These are phyloP conservation scores for Zosterops pallidus DNA, from an alignment of 2,113 vertebrate genomes.

Conservation along the genomic window DNA sequence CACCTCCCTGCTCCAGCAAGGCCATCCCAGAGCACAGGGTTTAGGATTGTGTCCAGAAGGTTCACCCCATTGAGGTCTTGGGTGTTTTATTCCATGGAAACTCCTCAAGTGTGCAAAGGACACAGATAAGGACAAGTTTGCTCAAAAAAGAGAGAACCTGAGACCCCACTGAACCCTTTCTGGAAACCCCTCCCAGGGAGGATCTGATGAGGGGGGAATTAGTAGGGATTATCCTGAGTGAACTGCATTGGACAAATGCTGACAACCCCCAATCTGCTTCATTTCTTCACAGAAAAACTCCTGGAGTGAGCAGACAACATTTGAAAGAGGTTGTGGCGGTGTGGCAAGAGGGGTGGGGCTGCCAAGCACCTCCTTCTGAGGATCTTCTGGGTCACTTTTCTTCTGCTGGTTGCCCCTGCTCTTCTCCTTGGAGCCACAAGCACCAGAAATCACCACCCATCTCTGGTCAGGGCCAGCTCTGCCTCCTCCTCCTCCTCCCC, in stretches of 20 bases:
- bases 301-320: neutral
- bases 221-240: neutral
- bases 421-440: neutral
- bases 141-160: neutral
- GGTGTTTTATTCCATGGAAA: neutral
- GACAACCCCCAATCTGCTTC: neutral
- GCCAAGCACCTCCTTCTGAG: neutral
- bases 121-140: neutral
- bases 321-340: fast-evolving
- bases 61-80: neutral
- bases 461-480: neutral
- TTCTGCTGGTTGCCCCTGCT: neutral
- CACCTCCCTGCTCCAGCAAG: neutral
- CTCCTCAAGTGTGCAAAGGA: neutral
- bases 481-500: neutral
- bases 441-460: neutral
- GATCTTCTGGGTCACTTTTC: neutral
- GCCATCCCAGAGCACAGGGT: neutral
- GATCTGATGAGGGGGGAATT: fast-evolving
- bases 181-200: neutral
- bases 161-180: neutral
- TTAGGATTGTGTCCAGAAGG: neutral
- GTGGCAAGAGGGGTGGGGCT: neutral
- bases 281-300: neutral
- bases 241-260: neutral